Percentiles rank a stretch among this genome's conserved stretches.
Conservation (phyloP, 1,140 invertebrate species). For the Lucilia cuprina region DNA sequence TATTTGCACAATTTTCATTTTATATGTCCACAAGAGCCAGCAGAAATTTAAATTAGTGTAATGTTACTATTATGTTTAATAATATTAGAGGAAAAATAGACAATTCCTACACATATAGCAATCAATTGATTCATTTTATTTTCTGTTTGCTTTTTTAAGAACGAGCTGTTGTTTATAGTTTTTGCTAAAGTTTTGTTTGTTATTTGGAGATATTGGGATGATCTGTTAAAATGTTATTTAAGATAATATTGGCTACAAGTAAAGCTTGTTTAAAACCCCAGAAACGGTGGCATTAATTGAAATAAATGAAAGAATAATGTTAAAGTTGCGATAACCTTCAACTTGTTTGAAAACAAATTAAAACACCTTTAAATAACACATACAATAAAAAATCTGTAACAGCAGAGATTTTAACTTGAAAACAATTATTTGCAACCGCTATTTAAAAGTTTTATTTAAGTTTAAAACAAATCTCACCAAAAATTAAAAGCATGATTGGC, state of each 20-base stretch:
- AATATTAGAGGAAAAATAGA: too few relatives aligned
- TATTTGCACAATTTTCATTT: neutral
- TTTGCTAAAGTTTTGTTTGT: neutral
- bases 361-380: neutral
- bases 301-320: neutral
- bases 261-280: neutral
- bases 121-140: neutral
- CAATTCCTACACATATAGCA: neutral
- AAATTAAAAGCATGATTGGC: conserved; percentile 18
- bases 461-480: neutral
- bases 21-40: neutral
- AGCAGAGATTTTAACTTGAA: neutral
- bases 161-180: conserved; percentile 2
- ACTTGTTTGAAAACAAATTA: neutral
- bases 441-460: neutral
- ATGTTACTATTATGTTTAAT: too few relatives aligned
- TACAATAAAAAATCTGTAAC: neutral
- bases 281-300: neutral
- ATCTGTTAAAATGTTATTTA: conserved; percentile 30
- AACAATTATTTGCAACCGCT: neutral
- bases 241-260: conserved; percentile 8
- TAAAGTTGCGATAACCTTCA: neutral
- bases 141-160: neutral
- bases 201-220: neutral
- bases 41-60: neutral